phyloP scores from a whole-genome alignment of 2,797 vertebrate genomes.

The Mycteria americana region DNA sequence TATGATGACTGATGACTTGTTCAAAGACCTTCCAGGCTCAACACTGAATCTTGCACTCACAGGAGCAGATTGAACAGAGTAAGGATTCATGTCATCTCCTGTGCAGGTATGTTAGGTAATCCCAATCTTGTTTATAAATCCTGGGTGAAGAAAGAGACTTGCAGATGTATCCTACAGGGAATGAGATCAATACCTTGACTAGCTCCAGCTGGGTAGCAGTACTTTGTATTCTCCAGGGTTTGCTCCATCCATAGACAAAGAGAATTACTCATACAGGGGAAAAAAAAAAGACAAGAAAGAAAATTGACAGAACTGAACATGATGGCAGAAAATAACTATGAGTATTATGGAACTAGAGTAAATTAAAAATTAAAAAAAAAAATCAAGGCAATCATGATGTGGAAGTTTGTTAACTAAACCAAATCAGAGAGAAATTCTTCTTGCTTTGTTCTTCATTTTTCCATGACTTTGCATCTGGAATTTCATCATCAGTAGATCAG shows the following conservation, averaged over 20 bases:
- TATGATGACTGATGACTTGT: not conserved
- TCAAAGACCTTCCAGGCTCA: slow-evolving; percentile 3
- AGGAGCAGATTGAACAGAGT: not conserved
- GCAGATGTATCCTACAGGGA: not conserved
- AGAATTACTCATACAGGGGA: not conserved
- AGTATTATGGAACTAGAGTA: not conserved
- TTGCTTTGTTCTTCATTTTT: not conserved
- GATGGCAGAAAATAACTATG: not conserved
- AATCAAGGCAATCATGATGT: not conserved
- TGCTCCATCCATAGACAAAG: not conserved
- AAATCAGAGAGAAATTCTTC: not conserved
- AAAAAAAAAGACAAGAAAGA: not conserved
- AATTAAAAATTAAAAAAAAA: not conserved
- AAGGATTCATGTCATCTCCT: not conserved
- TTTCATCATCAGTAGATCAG: not conserved
- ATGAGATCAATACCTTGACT: not conserved
- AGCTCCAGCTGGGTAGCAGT: not conserved
- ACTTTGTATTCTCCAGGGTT: not conserved
- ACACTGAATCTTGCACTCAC: not conserved
- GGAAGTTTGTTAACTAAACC: not conserved
- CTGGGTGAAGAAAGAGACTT: not conserved
- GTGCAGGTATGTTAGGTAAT: not conserved
- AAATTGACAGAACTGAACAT: not conserved
- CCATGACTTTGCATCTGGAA: not conserved
- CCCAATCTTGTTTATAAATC: not conserved